Percentiles rank a stretch among this genome's conserved stretches.
Conservation (phyloP, 2,113 vertebrate species). For the Ciconia boyciana region DNA sequence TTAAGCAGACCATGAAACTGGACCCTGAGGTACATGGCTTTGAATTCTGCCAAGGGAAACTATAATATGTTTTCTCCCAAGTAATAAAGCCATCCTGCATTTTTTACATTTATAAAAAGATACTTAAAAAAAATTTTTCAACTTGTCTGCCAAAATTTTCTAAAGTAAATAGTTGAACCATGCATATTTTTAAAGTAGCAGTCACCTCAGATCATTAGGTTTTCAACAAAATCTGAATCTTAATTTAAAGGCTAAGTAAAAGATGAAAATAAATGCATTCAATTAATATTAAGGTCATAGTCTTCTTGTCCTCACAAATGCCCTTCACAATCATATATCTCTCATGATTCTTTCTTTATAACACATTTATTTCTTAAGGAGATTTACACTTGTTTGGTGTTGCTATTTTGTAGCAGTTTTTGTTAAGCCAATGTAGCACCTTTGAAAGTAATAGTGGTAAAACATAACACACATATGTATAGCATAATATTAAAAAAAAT, state of each 20-base stretch:
- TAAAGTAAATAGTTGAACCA: neutral
- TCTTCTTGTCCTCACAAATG: neutral
- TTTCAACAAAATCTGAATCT: neutral
- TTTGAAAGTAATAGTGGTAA: neutral
- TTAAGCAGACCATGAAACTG: neutral
- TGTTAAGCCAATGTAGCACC: neutral
- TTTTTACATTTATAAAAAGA: neutral
- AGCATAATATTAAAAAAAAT: neutral
- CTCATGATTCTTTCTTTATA: neutral
- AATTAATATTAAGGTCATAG: neutral
- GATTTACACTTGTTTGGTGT: neutral
- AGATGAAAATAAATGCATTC: neutral
- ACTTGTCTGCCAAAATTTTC: neutral
- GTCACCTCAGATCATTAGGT: neutral
- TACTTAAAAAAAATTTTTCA: neutral
- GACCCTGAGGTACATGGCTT: neutral
- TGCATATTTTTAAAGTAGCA: neutral
- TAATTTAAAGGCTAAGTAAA: neutral
- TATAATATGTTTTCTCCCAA: neutral
- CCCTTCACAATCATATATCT: neutral
- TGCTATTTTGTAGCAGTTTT: neutral
- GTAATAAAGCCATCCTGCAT: neutral
- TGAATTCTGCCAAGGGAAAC: neutral
- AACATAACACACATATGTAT: neutral
- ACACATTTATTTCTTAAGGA: neutral